Percentiles rank a stretch among this genome's conserved stretches.
These are phyloP conservation scores for Megalonaias nervosa DNA, from an alignment of 1,140 invertebrate species.

Conservation along the genomic window DNA sequence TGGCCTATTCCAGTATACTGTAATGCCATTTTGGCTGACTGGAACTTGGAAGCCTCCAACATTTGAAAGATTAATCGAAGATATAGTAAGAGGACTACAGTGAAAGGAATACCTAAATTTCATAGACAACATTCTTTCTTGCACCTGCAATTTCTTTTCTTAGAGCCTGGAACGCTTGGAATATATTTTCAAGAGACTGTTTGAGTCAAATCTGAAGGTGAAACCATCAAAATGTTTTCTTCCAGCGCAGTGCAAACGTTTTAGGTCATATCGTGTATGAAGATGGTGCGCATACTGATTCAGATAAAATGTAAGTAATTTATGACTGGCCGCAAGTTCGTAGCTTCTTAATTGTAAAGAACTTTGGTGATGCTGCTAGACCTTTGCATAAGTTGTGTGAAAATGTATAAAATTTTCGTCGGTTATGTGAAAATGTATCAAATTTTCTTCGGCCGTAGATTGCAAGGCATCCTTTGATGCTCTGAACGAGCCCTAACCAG, in stretches of 20 bases:
- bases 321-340: constrained; percentile 35
- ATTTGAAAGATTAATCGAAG: constrained; percentile 40
- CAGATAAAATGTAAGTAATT: constrained; percentile 6
- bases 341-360: constrained; percentile 27
- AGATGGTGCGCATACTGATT: not conserved
- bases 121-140: constrained; percentile 40
- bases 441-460: constrained; percentile 4
- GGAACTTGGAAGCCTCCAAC: constrained; percentile 17
- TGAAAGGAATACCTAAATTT: constrained; percentile 27
- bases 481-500: too few relatives aligned
- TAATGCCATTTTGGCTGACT: constrained; percentile 30
- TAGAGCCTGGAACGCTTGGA: constrained; percentile 8
- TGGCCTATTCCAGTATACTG: not conserved
- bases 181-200: constrained; percentile 27
- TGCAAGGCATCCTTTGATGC: too few relatives aligned
- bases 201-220: constrained; percentile 21
- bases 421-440: not conserved
- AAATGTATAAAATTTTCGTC: too few relatives aligned
- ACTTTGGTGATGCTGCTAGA: constrained; percentile 25
- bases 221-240: constrained; percentile 35
- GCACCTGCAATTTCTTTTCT: constrained; percentile 5
- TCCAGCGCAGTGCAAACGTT: constrained; percentile 39
- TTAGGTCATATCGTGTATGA: constrained; percentile 11
- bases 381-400: constrained; percentile 22
- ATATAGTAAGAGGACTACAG: constrained; percentile 29